Evolutionary conservation across 2,797 vertebrate genomes (phyloP).

Genomic region (Gambusia yucatana): DNA sequence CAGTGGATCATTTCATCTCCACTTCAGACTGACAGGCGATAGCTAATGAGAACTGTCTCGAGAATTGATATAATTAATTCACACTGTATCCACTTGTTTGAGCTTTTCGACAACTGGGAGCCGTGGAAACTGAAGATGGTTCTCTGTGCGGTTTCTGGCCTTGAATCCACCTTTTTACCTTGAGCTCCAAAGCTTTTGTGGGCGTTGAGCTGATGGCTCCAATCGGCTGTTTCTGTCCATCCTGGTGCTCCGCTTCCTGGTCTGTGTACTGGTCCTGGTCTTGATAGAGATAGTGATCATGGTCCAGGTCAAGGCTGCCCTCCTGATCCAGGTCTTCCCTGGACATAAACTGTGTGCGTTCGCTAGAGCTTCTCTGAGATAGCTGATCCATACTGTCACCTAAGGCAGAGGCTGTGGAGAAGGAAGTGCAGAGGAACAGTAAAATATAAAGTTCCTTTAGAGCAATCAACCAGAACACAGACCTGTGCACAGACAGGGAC

Average conservation of each 20-base stretch:
- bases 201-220: constrained; percentile 83
- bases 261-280: constrained; percentile 72
- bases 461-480: constrained; percentile 1
- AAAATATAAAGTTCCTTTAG: constrained; percentile 16
- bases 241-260: constrained; percentile 65
- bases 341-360: constrained; percentile 81
- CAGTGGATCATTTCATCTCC: constrained; percentile 2
- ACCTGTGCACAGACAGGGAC: not conserved
- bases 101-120: not conserved
- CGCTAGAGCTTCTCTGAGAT: constrained; percentile 80
- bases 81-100: not conserved
- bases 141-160: constrained; percentile 4
- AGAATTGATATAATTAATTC: not conserved
- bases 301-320: constrained; percentile 81
- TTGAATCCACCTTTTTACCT: constrained; percentile 80
- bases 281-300: constrained; percentile 78
- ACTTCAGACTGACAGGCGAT: not conserved
- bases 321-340: constrained; percentile 84
- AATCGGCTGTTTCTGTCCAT: constrained; percentile 24
- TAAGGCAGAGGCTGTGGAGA: constrained; percentile 83
- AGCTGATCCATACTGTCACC: constrained; percentile 91
- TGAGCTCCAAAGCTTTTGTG: constrained; percentile 89
- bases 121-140: not conserved
- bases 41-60: not conserved
- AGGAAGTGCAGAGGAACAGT: not conserved